Base-by-base conservation (phyloP, 92 coral and sea anemone genomes). In the Bergia sp. region DNA sequence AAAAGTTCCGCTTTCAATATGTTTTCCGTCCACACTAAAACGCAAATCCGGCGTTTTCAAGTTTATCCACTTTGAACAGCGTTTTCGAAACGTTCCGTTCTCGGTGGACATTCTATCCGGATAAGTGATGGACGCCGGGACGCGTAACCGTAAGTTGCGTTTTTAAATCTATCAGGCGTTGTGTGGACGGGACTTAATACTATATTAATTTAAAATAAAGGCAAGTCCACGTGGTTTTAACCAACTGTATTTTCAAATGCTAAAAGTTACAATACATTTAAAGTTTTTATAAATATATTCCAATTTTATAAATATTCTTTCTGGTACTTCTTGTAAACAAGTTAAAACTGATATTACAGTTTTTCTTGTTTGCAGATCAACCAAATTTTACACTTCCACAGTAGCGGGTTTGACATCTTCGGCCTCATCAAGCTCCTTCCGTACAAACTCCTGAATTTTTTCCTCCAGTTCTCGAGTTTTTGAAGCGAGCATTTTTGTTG, bases 401-500 rank as follows among this genome's bases (percentile, higher is more conserved):
- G 87, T 42, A 79, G 87, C 43, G 3, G 87, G 87, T 49, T 84
- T 84, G 43, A 29, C 61, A 41, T 71, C 78, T 49, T 45, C 61
- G 1, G 44, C 87, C 8, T 29, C 78, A 12, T 45, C 77, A 23
- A 45, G 23, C 42, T 71, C 64, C 77, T 84, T 73, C 78, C 78
- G 87, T 39, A 71, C 5, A 13, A 67, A 15, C 66, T 45, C 79
- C 40, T 69, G 87, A 4, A 86, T 15, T 50, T 64, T 86, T 41
- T 82, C 92, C 87, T 95, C 98, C 87, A 94, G 91, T 58, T 89
- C 95, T 43, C 90, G 94, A 86, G 94, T 92, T 79, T 93, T 95
- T 41, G 94, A 89, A 7, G 98, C 98, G 41, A 95, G 91, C 95
- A 95, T 86, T 69, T 93, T 95, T 1, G 96, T 93, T 1, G 96